These are phyloP conservation scores for Scaeva pyrastri DNA, from an alignment of 2,888 invertebrate species.

Conservation along the genomic window DNA sequence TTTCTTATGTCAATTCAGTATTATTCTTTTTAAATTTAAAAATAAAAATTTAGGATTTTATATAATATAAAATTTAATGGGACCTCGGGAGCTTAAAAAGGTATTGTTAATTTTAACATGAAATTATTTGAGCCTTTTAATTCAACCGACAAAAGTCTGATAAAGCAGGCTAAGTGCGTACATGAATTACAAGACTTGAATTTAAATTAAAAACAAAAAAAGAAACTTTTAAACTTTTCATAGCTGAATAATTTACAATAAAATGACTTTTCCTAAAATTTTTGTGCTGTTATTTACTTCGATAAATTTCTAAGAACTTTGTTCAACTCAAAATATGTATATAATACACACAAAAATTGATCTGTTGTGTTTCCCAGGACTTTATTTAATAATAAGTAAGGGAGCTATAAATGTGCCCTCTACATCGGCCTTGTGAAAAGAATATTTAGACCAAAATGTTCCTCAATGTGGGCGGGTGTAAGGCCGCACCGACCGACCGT, in stretches of 20 bases:
- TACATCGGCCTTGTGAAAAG: background rate
- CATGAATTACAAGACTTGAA: no score
- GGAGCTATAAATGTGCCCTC: background rate
- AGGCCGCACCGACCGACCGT: background rate
- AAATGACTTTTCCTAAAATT: background rate
- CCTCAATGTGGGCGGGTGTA: background rate
- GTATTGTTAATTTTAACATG: no score
- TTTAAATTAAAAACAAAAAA: no score
- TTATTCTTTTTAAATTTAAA: background rate
- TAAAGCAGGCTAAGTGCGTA: no score
- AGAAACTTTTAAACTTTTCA: background rate
- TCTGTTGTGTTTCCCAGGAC: background rate
- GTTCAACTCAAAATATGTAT: background rate
- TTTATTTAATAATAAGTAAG: conserved; percentile 7
- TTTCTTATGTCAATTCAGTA: background rate
- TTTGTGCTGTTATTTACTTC: background rate
- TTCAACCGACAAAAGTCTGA: no score
- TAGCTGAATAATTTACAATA: background rate
- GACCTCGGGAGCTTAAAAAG: no score
- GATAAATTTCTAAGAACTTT: conserved; percentile 1
- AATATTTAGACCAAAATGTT: background rate
- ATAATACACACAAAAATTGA: background rate
- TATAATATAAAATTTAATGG: no score
- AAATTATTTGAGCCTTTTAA: no score
- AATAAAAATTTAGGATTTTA: background rate